Conservation (phyloP, 2,797 vertebrate species). For the Kryptopterus vitreolus region DNA sequence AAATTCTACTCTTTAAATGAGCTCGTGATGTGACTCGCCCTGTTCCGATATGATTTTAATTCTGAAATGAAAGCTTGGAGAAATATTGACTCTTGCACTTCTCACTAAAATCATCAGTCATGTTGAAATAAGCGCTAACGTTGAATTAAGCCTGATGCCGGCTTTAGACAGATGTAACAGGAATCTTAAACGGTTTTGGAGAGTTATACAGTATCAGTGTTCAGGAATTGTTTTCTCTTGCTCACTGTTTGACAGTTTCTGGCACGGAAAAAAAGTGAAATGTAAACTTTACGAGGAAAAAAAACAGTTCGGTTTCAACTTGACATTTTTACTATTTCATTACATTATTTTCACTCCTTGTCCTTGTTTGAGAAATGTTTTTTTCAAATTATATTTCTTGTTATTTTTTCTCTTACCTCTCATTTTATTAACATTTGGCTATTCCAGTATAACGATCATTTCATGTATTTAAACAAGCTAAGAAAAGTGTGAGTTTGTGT, state of each 20-base stretch:
- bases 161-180: neutral
- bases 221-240: neutral
- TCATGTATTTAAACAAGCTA: too few relatives aligned
- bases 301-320: neutral
- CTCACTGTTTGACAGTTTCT: neutral
- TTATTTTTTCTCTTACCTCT: too few relatives aligned
- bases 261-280: neutral
- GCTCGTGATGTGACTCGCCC: neutral
- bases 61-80: neutral
- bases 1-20: neutral
- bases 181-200: neutral
- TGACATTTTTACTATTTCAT: neutral
- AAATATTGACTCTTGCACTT: neutral
- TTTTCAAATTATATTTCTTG: too few relatives aligned
- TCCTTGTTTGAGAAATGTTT: neutral
- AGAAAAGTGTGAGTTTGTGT: neutral
- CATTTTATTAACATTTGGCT: too few relatives aligned
- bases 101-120: neutral
- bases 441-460: too few relatives aligned
- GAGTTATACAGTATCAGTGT: neutral
- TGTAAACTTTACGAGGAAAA: neutral
- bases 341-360: neutral
- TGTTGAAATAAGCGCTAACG: neutral
- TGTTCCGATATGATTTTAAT: neutral
- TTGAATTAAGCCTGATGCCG: neutral